phyloP scores from a whole-genome alignment of 2,797 vertebrate genomes.

The Melanogrammus aeglefinus region DNA sequence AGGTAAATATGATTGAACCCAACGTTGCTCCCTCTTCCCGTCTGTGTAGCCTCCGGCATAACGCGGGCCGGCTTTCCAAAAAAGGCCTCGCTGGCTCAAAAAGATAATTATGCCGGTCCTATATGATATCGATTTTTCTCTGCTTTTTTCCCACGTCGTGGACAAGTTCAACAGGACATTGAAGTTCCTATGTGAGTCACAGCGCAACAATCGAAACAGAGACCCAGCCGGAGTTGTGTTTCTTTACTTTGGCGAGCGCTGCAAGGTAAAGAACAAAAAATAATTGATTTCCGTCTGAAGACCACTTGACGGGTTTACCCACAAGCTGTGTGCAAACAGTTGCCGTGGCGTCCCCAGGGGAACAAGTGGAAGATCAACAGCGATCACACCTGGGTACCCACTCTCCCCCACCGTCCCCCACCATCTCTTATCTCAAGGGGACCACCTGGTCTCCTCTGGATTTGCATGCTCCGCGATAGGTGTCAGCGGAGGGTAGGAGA shows the following conservation, averaged over 20 bases:
- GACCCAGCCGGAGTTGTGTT: background rate
- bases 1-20: conserved; percentile 47
- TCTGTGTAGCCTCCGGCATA: background rate
- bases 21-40: background rate
- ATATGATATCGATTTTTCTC: background rate
- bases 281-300: background rate
- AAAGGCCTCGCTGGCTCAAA: conserved; percentile 7
- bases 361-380: conserved; percentile 34
- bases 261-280: background rate
- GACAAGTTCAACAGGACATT: background rate
- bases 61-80: conserved; percentile 20
- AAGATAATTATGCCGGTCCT: background rate
- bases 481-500: conserved; percentile 14
- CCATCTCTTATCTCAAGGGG: conserved; percentile 45
- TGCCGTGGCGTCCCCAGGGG: background rate
- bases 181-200: background rate
- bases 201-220: background rate
- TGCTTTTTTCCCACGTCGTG: background rate
- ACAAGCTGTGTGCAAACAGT: background rate
- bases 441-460: conserved; percentile 52
- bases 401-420: conserved; percentile 13
- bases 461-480: conserved; percentile 43
- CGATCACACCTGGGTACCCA: conserved; percentile 26
- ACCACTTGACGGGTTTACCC: background rate
- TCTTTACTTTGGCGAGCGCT: background rate